A percentile compares a stretch with the other conserved stretches of the same genome.
These are phyloP conservation scores for Lates japonicus DNA, from an alignment of 2,797 vertebrate genomes.

Conservation along the genomic window DNA sequence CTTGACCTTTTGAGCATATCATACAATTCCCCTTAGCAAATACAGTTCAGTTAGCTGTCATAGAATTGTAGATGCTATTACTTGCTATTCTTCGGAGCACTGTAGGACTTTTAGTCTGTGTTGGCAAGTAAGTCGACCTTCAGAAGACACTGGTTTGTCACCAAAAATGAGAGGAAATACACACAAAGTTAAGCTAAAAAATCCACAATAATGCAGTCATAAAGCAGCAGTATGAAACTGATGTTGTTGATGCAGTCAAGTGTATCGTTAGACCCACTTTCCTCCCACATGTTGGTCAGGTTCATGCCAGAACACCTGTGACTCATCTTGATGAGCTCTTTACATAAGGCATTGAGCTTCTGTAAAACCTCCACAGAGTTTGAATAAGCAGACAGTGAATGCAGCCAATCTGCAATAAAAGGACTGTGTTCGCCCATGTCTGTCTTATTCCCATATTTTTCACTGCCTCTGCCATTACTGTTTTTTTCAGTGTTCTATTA, in stretches of 20 bases:
- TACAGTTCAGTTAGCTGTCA: neutral
- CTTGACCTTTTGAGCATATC: neutral
- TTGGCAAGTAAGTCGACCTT: neutral
- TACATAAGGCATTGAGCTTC: slow-evolving; percentile 57
- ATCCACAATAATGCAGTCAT: neutral
- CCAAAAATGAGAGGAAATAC: neutral
- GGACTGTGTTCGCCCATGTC: neutral
- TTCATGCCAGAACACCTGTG: slow-evolving; percentile 64
- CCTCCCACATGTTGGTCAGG: slow-evolving; percentile 68
- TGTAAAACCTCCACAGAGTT: slow-evolving; percentile 38
- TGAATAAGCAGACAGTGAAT: slow-evolving; percentile 40
- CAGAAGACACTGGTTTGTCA: neutral
- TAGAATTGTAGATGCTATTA: neutral
- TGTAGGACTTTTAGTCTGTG: neutral
- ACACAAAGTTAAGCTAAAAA: neutral
- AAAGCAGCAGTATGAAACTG: slow-evolving; percentile 9
- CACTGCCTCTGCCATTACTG: neutral
- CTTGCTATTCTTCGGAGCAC: neutral
- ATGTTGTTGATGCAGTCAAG: slow-evolving; percentile 39
- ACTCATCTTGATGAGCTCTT: slow-evolving; percentile 71
- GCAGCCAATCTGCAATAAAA: slow-evolving; percentile 26
- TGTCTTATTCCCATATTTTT: slow-evolving; percentile 4
- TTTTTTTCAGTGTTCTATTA: too few species aligned
- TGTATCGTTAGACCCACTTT: slow-evolving; percentile 53
- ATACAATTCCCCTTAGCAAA: neutral